These are phyloP conservation scores for Agrochola circellaris DNA, from an alignment of 2,888 invertebrate genomes.

Conservation along the genomic window DNA sequence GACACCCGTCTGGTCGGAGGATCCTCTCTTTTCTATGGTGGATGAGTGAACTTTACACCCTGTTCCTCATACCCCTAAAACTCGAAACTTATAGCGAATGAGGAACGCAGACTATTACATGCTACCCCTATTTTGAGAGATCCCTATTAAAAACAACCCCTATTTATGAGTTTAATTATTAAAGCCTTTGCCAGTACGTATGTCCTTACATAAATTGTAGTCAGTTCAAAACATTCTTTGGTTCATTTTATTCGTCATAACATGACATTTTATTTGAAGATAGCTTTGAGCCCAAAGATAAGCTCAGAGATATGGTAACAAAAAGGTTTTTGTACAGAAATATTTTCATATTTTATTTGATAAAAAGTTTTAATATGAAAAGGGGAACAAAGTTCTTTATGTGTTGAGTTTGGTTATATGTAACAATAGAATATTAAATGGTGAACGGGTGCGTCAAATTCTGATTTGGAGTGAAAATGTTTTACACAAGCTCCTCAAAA, in stretches of 20 bases:
- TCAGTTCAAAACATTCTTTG: background rate
- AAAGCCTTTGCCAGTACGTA: background rate
- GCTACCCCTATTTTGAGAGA: too few species aligned
- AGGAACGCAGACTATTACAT: too few species aligned
- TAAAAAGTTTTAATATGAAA: constrained; percentile 25
- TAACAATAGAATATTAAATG: constrained; percentile 7
- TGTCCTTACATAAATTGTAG: background rate
- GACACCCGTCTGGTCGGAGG: too few species aligned
- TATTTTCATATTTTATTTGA: constrained; percentile 5
- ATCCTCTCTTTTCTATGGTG: too few species aligned
- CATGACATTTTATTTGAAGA: background rate
- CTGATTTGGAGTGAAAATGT: too few species aligned
- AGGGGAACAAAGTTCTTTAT: constrained; percentile 6
- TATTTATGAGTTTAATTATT: background rate
- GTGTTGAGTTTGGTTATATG: background rate
- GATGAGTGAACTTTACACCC: too few species aligned
- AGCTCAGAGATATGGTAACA: background rate
- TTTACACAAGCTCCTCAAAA: too few species aligned
- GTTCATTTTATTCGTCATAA: background rate
- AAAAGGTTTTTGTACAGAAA: background rate
- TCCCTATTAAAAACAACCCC: background rate
- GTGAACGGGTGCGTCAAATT: background rate
- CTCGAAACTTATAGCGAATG: too few species aligned
- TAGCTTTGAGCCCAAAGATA: background rate
- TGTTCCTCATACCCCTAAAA: too few species aligned